Evolutionary conservation across 1,140 invertebrate genomes (phyloP).

Genomic region (Drosophila nannoptera): DNA sequence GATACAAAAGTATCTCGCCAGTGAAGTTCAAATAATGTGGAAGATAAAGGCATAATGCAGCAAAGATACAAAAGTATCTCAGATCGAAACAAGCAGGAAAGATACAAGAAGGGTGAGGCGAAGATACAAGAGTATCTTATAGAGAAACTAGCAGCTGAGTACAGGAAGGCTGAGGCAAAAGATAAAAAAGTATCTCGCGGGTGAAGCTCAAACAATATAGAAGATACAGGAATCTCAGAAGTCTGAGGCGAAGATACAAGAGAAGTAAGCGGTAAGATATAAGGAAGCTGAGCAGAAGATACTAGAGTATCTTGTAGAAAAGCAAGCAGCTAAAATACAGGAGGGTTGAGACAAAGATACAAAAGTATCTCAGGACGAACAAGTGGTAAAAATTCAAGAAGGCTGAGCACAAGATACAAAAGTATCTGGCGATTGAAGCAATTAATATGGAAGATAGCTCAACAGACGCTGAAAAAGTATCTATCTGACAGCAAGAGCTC

Average conservation of each 20-base stretch:
- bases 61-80: neutral
- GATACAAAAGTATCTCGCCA: neutral
- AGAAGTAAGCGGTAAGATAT: too few relatives aligned
- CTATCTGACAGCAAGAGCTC: too few relatives aligned
- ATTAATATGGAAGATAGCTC: neutral
- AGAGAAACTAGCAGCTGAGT: neutral
- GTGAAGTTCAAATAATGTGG: neutral
- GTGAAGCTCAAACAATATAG: too few relatives aligned
- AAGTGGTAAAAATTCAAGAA: neutral
- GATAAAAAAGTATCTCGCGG: too few relatives aligned
- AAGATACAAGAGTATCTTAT: neutral
- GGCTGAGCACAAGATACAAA: neutral
- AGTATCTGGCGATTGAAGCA: neutral
- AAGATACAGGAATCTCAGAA: too few relatives aligned
- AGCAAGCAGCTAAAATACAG: too few relatives aligned
- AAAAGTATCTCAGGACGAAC: neutral
- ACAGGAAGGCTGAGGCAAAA: neutral
- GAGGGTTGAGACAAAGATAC: neutral
- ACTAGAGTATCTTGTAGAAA: too few relatives aligned
- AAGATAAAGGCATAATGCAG: neutral
- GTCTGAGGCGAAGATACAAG: too few relatives aligned
- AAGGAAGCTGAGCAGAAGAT: too few relatives aligned
- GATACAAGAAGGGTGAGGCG: neutral
- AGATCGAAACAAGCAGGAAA: neutral
- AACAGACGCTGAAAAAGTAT: neutral